Evolutionary conservation across 2,888 invertebrate species (phyloP), one percentile per base, ranked within the genome.

Genomic region (Cacoxenus indagator): DNA sequence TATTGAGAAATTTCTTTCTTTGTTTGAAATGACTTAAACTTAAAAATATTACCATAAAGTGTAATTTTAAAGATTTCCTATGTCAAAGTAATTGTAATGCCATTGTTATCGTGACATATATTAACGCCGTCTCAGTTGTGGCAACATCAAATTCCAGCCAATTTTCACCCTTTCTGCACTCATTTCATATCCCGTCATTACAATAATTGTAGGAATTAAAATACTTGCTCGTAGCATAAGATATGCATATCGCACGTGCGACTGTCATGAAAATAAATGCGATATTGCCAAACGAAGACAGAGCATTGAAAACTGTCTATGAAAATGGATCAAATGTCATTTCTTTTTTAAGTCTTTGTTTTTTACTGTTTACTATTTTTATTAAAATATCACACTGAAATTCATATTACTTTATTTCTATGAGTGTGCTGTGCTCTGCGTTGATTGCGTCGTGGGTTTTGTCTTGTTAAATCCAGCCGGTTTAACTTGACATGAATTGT

Each of bases 101-200:
- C 4, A 14, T 37, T 37, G 8, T 1, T 11, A 14, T 37, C 37
- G 8, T 37, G 8, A 14, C 37, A 37, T 37, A 2, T 37, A 37
- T 14, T 37, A 1, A 1, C 37, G 37, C 14, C 37, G 37, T 37
- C 14, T 14, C 5, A 37, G 37, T 37, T 37, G 5, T 14, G 37
- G 8, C 37, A 37, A 37, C 37, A 11, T 2, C 37, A 37, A 37
- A 37, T 37, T 8, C 9, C 37, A 37, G 14, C 67, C 75, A 78
- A 81, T 78, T 71, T 69, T 55, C 73, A 64, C 71, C 72, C 67
- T 46, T 71, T 73, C 76, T 75, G 67, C 71, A 76, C 81, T 79
- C 81, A 81, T 82, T n/a, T 81, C 79, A 81, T 81, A 82, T 82
- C 81, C 77, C 79, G 67, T 83, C 79, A 69, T 73, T 73, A 83